phyloP scores from a whole-genome alignment of 2,797 vertebrate genomes.

The Dendrocincla fuliginosa region DNA sequence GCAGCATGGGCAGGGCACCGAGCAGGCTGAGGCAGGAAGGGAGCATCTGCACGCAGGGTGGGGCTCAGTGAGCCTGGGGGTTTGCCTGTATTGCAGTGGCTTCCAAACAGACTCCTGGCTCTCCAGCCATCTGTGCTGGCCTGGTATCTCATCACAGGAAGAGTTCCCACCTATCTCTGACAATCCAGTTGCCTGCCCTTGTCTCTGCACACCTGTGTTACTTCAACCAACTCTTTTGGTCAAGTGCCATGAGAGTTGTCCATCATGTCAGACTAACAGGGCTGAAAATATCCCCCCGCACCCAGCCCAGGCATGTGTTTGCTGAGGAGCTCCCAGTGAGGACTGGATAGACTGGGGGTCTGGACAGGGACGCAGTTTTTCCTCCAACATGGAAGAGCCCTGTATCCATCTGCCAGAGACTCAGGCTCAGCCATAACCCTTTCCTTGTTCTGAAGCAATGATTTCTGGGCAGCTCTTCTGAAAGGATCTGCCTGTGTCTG shows the following conservation, averaged over 20 bases:
- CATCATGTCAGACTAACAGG: not conserved
- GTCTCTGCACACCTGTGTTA: not conserved
- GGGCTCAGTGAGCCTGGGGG: not conserved
- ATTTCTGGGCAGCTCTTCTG: not conserved
- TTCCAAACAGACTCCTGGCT: not conserved
- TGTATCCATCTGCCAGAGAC: not conserved
- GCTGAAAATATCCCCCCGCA: not conserved
- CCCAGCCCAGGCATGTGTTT: not conserved
- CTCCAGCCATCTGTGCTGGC: not conserved
- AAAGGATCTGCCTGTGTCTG: not conserved
- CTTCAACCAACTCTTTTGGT: not conserved
- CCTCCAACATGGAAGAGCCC: not conserved
- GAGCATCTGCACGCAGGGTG: not conserved
- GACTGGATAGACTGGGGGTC: not conserved
- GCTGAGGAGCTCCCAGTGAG: not conserved
- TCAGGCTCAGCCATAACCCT: not conserved
- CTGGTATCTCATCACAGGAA: not conserved
- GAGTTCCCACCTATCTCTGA: not conserved
- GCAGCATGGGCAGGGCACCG: not conserved
- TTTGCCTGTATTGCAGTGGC: not conserved
- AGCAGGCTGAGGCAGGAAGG: accelerated
- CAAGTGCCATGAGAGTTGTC: not conserved
- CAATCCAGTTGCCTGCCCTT: not conserved
- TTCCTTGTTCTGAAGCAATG: not conserved
- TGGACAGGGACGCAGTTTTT: not conserved